phyloP scores from a whole-genome alignment of 2,113 vertebrate genomes.

The Bolborhynchus lineola region DNA sequence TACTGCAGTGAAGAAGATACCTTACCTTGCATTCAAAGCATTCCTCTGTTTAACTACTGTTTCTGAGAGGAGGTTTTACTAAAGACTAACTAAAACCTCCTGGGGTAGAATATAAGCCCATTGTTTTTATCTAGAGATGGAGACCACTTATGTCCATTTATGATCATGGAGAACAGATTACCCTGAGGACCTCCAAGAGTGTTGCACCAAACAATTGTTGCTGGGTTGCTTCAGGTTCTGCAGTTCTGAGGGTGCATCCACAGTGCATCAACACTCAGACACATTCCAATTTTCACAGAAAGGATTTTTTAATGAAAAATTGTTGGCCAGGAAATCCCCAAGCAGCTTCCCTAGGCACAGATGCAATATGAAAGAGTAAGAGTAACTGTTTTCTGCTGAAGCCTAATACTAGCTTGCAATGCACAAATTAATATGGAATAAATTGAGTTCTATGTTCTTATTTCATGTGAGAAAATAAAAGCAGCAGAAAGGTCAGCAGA shows the following conservation, averaged over 20 bases:
- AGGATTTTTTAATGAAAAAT: background rate
- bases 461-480: background rate
- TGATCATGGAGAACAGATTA: background rate
- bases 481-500: background rate
- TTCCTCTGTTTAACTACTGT: background rate
- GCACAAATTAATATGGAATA: background rate
- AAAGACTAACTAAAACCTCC: background rate
- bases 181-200: background rate
- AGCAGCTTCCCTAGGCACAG: background rate
- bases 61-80: background rate
- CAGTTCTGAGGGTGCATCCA: background rate
- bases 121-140: background rate
- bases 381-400: background rate
- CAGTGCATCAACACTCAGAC: background rate
- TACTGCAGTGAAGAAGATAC: background rate
- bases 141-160: background rate
- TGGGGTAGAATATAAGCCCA: background rate
- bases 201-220: background rate
- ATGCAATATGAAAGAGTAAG: background rate
- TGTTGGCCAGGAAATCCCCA: background rate
- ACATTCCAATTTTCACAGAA: background rate
- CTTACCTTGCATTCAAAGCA: background rate
- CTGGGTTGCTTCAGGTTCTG: background rate
- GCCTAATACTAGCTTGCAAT: background rate
- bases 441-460: background rate